phyloP scores from a whole-genome alignment of 2,113 vertebrate species.

The Raphicerus campestris region DNA sequence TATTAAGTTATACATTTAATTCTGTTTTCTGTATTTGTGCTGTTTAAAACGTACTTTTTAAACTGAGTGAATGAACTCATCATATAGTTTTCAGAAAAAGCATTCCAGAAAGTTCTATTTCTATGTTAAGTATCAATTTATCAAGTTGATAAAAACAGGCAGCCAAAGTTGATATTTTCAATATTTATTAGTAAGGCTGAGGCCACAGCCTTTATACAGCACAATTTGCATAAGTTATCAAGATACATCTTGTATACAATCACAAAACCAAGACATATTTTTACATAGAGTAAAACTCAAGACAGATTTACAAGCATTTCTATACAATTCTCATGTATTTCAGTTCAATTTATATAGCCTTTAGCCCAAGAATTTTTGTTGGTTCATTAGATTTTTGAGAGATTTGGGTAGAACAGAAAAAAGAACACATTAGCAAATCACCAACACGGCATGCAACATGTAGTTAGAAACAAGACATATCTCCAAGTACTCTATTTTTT shows the following conservation, averaged over 20 bases:
- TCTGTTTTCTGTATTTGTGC: neutral
- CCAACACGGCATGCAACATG: constrained; percentile 96
- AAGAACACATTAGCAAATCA: constrained; percentile 85
- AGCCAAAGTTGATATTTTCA: constrained; percentile 82
- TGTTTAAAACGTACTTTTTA: neutral
- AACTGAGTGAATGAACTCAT: neutral
- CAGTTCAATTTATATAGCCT: constrained; percentile 86
- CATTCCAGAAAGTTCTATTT: neutral
- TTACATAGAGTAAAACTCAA: constrained; percentile 94
- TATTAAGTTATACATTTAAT: neutral
- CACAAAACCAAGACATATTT: constrained; percentile 97
- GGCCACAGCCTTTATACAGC: constrained; percentile 92
- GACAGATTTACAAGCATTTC: constrained; percentile 96
- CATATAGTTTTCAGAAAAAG: neutral
- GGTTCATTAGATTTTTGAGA: constrained; percentile 74
- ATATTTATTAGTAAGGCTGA: constrained; percentile 96
- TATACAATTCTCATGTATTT: constrained; percentile 88
- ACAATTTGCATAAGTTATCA: constrained; percentile 96
- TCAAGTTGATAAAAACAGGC: constrained; percentile 35
- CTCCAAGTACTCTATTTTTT: constrained; percentile 82
- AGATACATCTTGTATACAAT: constrained; percentile 95
- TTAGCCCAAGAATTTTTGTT: constrained; percentile 78
- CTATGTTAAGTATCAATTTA: neutral
- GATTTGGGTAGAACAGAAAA: constrained; percentile 83
- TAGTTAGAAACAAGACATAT: constrained; percentile 93